Percentiles rank a stretch among this genome's conserved stretches.
phyloP scores from a whole-genome alignment of 2,888 invertebrate genomes.

The Heliconius ismenius region DNA sequence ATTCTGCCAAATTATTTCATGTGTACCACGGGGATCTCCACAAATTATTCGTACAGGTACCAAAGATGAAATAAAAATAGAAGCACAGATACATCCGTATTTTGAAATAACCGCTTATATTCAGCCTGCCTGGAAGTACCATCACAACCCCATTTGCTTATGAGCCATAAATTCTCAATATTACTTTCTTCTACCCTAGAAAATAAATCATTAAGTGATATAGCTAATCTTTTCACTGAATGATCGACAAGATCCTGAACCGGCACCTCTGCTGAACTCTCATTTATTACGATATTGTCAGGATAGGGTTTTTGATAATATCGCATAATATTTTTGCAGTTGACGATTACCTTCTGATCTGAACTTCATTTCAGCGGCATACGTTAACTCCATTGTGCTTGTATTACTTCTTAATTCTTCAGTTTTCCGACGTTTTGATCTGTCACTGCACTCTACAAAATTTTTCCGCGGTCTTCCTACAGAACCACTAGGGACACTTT shows the following conservation, averaged over 20 bases:
- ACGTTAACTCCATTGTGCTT: background rate
- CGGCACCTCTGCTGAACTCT: slow-evolving; percentile 16
- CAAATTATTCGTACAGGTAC: slow-evolving; percentile 45
- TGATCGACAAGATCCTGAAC: slow-evolving; percentile 20
- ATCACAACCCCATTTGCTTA: slow-evolving; percentile 20
- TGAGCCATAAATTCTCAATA: background rate
- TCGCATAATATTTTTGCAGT: background rate
- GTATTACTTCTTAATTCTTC: background rate
- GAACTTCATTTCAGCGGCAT: background rate
- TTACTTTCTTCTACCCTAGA: slow-evolving; percentile 18
- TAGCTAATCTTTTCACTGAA: background rate
- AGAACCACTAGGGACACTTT: background rate
- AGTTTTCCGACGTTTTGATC: background rate
- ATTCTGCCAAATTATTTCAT: slow-evolving; percentile 48
- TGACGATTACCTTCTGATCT: background rate
- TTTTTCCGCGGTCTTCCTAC: background rate
- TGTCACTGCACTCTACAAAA: background rate
- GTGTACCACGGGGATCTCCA: slow-evolving; percentile 35
- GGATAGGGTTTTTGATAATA: background rate
- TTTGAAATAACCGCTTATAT: slow-evolving; percentile 27
- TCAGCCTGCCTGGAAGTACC: slow-evolving; percentile 6
- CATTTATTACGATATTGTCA: background rate
- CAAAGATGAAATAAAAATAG: slow-evolving; percentile 48
- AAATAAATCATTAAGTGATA: background rate
- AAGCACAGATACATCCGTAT: slow-evolving; percentile 36